phyloP scores from a whole-genome alignment of 2,797 vertebrate species.

The Falco cherrug region DNA sequence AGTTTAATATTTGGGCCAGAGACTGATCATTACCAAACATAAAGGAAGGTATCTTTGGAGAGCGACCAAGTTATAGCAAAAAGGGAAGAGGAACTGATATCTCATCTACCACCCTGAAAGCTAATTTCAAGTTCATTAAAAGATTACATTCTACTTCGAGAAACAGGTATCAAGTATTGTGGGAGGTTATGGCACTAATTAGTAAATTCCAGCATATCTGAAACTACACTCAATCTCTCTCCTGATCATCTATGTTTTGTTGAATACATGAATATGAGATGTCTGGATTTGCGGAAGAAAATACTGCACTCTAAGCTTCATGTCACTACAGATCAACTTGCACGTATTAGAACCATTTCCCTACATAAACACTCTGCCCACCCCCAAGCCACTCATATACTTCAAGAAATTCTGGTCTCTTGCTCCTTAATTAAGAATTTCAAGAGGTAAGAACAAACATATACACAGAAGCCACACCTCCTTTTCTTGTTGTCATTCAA shows the following conservation, averaged over 20 bases:
- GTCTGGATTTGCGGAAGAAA: not conserved
- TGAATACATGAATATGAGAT: not conserved
- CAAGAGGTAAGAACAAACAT: slow-evolving; percentile 44
- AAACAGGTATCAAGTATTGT: not conserved
- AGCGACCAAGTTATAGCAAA: not conserved
- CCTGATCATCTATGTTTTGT: not conserved
- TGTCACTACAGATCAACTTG: not conserved
- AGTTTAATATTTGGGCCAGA: not conserved
- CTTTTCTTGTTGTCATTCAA: slow-evolving; percentile 36
- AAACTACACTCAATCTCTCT: not conserved
- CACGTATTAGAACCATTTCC: not conserved
- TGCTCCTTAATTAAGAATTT: slow-evolving; percentile 33
- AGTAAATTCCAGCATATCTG: not conserved
- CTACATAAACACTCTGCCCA: not conserved
- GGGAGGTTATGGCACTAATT: not conserved
- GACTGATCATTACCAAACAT: not conserved
- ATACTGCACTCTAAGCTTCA: not conserved
- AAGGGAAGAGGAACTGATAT: not conserved
- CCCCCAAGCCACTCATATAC: not conserved
- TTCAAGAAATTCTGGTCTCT: not conserved
- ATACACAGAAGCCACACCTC: slow-evolving; percentile 34
- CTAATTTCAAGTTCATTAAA: not conserved
- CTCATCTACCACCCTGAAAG: not conserved
- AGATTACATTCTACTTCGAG: not conserved
- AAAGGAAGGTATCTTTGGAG: not conserved